Evolutionary conservation across 2,888 invertebrate genomes (phyloP).

Genomic region (Heliothis peltigera): DNA sequence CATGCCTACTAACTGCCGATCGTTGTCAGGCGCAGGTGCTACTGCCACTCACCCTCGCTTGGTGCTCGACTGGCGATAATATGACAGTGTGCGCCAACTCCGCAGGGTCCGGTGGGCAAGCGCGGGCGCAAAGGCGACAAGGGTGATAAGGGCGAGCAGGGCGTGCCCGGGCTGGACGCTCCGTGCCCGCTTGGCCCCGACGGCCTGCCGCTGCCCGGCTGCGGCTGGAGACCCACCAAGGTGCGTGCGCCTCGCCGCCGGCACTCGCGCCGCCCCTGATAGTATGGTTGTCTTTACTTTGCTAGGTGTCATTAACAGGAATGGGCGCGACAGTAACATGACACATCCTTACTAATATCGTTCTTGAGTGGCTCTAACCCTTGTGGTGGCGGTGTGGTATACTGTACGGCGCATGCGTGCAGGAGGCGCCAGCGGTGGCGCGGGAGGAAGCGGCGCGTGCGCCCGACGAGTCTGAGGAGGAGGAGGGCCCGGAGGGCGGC

Average conservation of each 20-base stretch:
- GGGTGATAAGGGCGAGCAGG: conserved; percentile 98
- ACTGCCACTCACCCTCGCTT: conserved; percentile 13
- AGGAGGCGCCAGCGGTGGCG: conserved; percentile 70
- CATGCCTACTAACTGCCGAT: conserved; percentile 55
- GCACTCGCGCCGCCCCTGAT: conserved; percentile 28
- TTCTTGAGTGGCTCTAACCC: conserved; percentile 29
- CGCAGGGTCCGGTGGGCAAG: conserved; percentile 96
- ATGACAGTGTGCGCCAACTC: conserved; percentile 62
- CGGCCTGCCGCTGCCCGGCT: conserved; percentile 98
- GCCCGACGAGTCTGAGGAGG: conserved; percentile 62
- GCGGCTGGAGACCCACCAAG: conserved; percentile 97
- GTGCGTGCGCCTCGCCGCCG: conserved; percentile 82
- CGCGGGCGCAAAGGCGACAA: conserved; percentile 97
- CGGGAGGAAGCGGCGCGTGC: conserved; percentile 60
- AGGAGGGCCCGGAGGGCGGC: conserved; percentile 56
- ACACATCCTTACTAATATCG: conserved; percentile 28
- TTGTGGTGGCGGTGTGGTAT: conserved; percentile 25
- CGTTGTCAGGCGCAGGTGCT: conserved; percentile 37
- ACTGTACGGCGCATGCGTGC: conserved; percentile 58
- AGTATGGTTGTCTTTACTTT: conserved; percentile 38
- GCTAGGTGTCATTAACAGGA: conserved; percentile 4
- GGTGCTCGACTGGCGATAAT: conserved; percentile 30
- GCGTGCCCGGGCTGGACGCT: conserved; percentile 99
- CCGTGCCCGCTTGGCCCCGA: conserved; percentile 99
- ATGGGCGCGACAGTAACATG: conserved; percentile 7